Base-by-base conservation (phyloP, 1,140 invertebrate genomes). In the Thaumetopoea pityocampa region DNA sequence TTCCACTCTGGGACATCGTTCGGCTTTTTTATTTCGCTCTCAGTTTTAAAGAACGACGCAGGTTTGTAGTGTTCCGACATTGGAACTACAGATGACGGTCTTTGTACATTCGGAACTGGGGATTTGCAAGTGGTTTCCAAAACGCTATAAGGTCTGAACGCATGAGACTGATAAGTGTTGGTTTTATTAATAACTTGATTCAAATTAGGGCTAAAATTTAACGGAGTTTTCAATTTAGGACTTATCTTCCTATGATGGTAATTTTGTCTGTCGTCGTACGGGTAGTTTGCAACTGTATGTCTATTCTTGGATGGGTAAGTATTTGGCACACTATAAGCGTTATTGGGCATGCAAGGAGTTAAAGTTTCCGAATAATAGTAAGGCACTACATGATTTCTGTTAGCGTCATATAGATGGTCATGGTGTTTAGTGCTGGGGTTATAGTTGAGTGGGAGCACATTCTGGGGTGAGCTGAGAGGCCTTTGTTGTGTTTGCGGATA, bases 351-450 rank as follows among this genome's bases (percentile, higher is more conserved):
- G 74, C 74, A 66, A 16, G 68, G 69, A 8, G 61, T 68, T 62
- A 77, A 35, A 8, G 80, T 84, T 67, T 84, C 80, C 1, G 77
- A 77, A 29, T 84, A 84, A 33, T 84, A 84, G 40, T 84, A 84
- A 27, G 80, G 80, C 8, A 82, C 73, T 58, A 83, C 67, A 58
- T 80, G 73, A 57, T 84, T 84, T 58, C 74, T 69, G 59, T 84
- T 84, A 76, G 77, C 66, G 40, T 83, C 79, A 51, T 73, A 78
- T 45, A 73, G 28, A 34, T 71, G 64, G n/a, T 78, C 70, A 28
- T 63, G 53, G 40, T 60, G 60, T 62, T 77, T 79, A 43, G 55
- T 67, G 48, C 42, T 65, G 26, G 63, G 49, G 56, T 60, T 73
- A 50, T 45, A 35, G 26, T 67, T 55, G 46, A 64, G 53, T 55